Base-by-base conservation (phyloP, 2,888 invertebrate species). In the Brachyptera risi region DNA sequence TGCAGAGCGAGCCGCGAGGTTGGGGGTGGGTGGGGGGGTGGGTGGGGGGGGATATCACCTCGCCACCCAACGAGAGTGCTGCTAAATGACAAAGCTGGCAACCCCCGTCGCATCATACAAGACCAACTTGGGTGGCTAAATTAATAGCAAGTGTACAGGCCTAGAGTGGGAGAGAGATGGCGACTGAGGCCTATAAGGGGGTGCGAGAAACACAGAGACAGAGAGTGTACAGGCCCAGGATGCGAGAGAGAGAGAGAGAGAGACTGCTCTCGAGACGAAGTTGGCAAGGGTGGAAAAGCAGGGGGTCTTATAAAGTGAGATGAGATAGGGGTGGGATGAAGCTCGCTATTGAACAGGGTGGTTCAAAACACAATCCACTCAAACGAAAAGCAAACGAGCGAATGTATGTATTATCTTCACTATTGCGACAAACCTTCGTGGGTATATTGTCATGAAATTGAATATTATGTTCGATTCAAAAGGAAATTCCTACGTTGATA, bases 91-190 rank as follows among this genome's bases (percentile, higher is more conserved):
- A 61, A 56, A 67, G 65, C 56, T 59, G 60, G 44, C 51, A 56
- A 56, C 49, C 58, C 64, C n/a, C n/a, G n/a, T n/a, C n/a, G n/a
- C n/a, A n/a, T n/a, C n/a, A n/a, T n/a, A n/a, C 56, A 49, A 21
- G 56, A 63, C 54, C 58, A 58, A 63, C 58, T 61, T 61, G 65
- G 61, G 65, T 65, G 65, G 65, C 63, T 64, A 64, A 60, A 60
- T 65, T 62, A 60, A 54, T 61, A 59, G 61, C 60, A 63, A 49
- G 64, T 56, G 63, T 56, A 11, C 5, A 5, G 31, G 5, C 7
- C 5, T 31, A 11, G 31, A 11, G 31, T n/a, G 42, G 31, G 31
- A 11, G 31, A 11, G 31, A 11, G 31, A 11, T 5, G 31, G 31
- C 7, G 31, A 11, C 7, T 5, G 31, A 11, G 11, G 31, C 7